A percentile compares a stretch with the other conserved stretches of the same genome.
These are phyloP conservation scores for Echiichthys vipera DNA, from an alignment of 2,797 vertebrate genomes.

Conservation along the genomic window DNA sequence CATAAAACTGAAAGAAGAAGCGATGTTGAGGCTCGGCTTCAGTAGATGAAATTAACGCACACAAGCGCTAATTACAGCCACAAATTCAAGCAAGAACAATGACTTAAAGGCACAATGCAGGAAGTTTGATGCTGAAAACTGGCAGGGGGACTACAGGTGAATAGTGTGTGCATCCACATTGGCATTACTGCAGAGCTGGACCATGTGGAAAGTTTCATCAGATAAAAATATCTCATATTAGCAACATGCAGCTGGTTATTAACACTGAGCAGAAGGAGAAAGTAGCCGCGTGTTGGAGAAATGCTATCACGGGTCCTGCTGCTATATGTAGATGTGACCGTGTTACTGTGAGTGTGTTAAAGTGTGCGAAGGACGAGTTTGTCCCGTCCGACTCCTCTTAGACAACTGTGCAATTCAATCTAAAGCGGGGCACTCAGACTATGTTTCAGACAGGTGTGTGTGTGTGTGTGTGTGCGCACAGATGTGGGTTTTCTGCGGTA, in stretches of 20 bases:
- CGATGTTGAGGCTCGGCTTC: too few relatives aligned
- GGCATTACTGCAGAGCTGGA: neutral
- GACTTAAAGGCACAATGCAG: too few relatives aligned
- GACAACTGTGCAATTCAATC: conserved; percentile 52
- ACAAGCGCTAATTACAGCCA: too few relatives aligned
- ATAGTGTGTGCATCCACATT: neutral
- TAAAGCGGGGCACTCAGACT: conserved; percentile 8
- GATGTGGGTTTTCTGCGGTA: neutral
- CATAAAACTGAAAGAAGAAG: too few relatives aligned
- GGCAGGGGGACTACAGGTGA: too few relatives aligned
- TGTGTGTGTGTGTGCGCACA: neutral
- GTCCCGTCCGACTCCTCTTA: conserved; percentile 15
- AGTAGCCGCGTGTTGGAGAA: neutral
- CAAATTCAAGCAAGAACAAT: too few relatives aligned
- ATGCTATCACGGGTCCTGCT: conserved; percentile 2
- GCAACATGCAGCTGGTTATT: neutral
- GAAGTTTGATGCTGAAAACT: too few relatives aligned
- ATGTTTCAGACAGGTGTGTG: conserved; percentile 49
- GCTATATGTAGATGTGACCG: conserved; percentile 11
- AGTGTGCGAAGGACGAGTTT: conserved; percentile 20
- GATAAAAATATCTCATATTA: neutral
- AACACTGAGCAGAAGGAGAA: conserved; percentile 8
- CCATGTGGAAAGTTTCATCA: neutral
- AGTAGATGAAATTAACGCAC: too few relatives aligned
- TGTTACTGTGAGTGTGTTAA: neutral